Evolutionary conservation across 2,113 vertebrate species (phyloP), one percentile per base, ranked within the genome.

Genomic region (Zootoca vivipara): DNA sequence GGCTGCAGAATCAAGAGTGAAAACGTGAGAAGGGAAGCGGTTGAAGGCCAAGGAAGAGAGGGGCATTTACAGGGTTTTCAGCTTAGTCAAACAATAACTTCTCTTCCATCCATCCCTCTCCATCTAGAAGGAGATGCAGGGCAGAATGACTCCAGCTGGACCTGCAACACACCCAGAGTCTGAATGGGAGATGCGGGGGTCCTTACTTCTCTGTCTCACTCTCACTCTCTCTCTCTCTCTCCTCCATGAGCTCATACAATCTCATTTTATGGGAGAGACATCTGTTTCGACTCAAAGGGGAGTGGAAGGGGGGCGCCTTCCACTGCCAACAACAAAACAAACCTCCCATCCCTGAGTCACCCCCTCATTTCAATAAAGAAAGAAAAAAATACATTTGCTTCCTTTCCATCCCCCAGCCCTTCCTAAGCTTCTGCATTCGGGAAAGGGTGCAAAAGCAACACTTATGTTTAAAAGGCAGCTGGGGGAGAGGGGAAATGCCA

Each of bases 281-380:
- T 94, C 93, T 94, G 95, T 92, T 93, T 95, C 85, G 90, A 94
- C 94, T 94, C 93, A 93, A 78, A 90, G 94, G 87, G 91, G 91
- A 92, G 83, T 82, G 89, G 35, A 13, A 9, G 35, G 78, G 58
- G 89, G 87, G 90, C 1, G 52, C 80, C 91, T 40, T 70, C 85
- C 85, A 91, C 91, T 90, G 65, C 88, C 42, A 67, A 22, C 89
- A 92, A 18, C 5, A 80, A 80, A 70, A 30, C n/a, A 10, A 42
- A 69, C 82, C 83, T 73, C n/a, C 67, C 86, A 74, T 0, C 5
- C 8, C 35, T 75, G 22, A 90, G 77, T 62, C 88, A n/a, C 92
- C 73, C 64, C 77, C 92, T 94, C 91, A 90, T 94, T 93, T 93
- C 93, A 93, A 94, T 91, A 88, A 94, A 92, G 93, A 95, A 93